Evolutionary conservation across 2,113 vertebrate species (phyloP), one percentile per base, ranked within the genome.

Genomic region (Alethe diademata): DNA sequence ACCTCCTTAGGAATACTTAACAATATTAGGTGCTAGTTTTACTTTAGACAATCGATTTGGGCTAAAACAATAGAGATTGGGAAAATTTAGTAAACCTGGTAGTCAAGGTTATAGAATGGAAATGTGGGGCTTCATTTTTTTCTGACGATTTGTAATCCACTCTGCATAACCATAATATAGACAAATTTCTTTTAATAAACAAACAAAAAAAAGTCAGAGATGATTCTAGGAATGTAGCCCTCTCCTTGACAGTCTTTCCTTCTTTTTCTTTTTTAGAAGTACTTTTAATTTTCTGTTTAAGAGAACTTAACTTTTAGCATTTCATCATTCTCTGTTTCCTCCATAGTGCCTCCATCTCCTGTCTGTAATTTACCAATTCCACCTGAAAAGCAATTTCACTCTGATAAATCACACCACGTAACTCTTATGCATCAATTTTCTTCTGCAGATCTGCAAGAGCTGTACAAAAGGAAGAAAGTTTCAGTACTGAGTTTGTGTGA

Each of bases 211-310:
- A n/a, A 1, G 40, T 51, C 14, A 47, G 25, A 80, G 16, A 29
- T 38, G 0, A 66, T 50, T 48, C 18, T 33, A 50, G 25, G 7
- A 53, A 14, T 80, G 7, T 47, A 74, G 14, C 5, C 0, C 3
- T 36, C 15, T 82, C 9, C 4, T 88, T 58, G 16, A 65, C 14
- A 70, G 6, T 17, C 29, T 89, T 74, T 14, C 9, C 43, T 71
- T 16, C 19, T 47, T 15, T 31, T 66, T 73, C 33, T 64, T 6
- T 74, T 84, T 71, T 26, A 71, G 40, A 86, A 43, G 9, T 9
- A 58, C 3, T 74, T 82, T 51, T 62, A 33, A 81, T 78, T 84
- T 91, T 84, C 56, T 61, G 6, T 56, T 81, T 64, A 76, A 72
- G 17, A 35, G 11, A 56, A 50, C 58, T 65, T 87, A 0, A 19